Percentiles rank a stretch among this genome's conserved stretches.
Conservation (phyloP, 92 coral and sea anemone genomes). For the Porites lobata region DNA sequence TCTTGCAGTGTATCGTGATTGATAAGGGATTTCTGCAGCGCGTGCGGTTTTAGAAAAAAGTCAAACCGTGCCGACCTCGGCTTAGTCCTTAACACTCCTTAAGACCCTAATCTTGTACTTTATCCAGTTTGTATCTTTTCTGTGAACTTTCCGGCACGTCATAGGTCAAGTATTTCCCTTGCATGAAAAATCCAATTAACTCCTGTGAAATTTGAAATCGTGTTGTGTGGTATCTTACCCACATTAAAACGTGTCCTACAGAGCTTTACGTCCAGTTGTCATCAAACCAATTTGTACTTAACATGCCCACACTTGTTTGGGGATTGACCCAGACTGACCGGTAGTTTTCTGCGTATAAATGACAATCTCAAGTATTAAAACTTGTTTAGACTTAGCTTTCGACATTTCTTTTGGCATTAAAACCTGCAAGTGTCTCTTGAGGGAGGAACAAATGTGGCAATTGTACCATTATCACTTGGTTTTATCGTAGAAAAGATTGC, state of each 20-base stretch:
- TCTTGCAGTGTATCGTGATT: too few relatives aligned
- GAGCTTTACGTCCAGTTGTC: neutral
- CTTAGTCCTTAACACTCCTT: neutral
- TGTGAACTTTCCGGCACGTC: neutral
- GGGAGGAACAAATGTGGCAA: neutral
- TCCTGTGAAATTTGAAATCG: neutral
- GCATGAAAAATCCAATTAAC: neutral
- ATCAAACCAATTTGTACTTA: too few relatives aligned
- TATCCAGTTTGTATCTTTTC: neutral
- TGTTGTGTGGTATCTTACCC: neutral
- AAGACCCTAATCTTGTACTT: constrained; percentile 6
- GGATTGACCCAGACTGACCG: too few relatives aligned
- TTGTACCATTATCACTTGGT: neutral
- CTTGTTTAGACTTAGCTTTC: too few relatives aligned
- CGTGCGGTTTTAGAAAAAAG: neutral
- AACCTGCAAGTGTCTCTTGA: neutral
- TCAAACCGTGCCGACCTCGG: neutral
- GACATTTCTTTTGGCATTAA: neutral
- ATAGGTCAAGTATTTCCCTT: neutral
- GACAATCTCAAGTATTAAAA: neutral
- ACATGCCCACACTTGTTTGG: too few relatives aligned
- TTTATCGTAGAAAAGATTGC: neutral
- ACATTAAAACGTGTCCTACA: neutral
- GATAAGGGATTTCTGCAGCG: neutral
- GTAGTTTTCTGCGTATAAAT: neutral